Evolutionary conservation across 2,888 invertebrate species (phyloP).

Genomic region (Chromoteleia sp.): DNA sequence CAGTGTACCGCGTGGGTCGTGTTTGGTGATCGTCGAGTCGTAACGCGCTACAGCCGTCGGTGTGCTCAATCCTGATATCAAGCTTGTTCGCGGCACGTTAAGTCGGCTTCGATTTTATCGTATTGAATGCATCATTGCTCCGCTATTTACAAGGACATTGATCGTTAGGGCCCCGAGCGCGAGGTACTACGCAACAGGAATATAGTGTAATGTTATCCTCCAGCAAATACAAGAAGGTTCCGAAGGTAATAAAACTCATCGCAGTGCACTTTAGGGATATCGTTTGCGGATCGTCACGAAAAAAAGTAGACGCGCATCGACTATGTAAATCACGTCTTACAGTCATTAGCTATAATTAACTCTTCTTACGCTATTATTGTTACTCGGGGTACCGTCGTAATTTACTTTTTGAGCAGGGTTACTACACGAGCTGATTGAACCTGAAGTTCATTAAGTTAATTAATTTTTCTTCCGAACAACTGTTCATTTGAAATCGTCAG

Average conservation of each 20-base stretch:
- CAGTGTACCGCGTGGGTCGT: constrained; percentile 68
- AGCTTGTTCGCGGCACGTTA: constrained; percentile 77
- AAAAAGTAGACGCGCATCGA: constrained; percentile 57
- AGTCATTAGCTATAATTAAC: constrained; percentile 61
- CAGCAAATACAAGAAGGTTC: constrained; percentile 56
- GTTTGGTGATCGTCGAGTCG: constrained; percentile 74
- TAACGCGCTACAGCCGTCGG: constrained; percentile 69
- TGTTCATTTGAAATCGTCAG: no score
- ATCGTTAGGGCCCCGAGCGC: constrained; percentile 68
- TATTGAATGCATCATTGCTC: constrained; percentile 76
- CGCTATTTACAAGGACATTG: constrained; percentile 72
- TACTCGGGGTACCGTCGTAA: constrained; percentile 26
- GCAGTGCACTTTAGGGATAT: constrained; percentile 63
- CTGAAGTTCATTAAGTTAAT: constrained; percentile 33
- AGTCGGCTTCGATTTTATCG: constrained; percentile 74
- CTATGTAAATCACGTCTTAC: constrained; percentile 62
- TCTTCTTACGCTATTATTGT: constrained; percentile 59
- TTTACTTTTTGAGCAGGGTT: constrained; percentile 45
- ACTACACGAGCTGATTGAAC: constrained; percentile 18
- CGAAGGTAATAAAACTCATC: constrained; percentile 55
- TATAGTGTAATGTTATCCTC: constrained; percentile 62
- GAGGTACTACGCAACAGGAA: constrained; percentile 44
- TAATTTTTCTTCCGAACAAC: constrained; percentile 18
- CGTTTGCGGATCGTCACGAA: constrained; percentile 47
- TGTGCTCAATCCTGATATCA: constrained; percentile 75